Conservation (phyloP, 2,113 vertebrate genomes). For the Apeltes quadracus region DNA sequence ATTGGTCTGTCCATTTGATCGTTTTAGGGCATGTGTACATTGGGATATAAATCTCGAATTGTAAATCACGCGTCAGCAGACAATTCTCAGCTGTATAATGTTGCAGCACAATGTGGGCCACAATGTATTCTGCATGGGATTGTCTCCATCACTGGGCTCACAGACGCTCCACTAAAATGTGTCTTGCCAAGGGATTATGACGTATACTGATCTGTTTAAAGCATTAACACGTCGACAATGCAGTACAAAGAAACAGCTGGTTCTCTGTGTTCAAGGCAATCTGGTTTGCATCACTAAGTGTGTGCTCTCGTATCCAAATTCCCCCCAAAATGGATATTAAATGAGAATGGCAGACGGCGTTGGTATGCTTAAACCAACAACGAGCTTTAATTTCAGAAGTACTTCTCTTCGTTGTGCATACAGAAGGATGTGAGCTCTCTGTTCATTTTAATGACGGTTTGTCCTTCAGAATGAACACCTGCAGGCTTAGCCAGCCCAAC, state of each 20-base stretch:
- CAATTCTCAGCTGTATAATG: slow-evolving; percentile 41
- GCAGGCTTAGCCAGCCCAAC: slow-evolving; percentile 48
- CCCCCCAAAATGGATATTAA: slow-evolving; percentile 39
- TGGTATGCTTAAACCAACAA: slow-evolving; percentile 39
- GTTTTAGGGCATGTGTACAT: neutral
- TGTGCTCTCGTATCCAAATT: slow-evolving; percentile 18
- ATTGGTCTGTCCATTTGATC: neutral
- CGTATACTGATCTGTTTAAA: slow-evolving; percentile 65
- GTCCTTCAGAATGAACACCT: slow-evolving; percentile 57
- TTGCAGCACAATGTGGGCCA: slow-evolving; percentile 29
- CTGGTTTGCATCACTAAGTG: slow-evolving; percentile 40
- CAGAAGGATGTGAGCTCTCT: slow-evolving; percentile 15
- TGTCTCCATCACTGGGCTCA: slow-evolving; percentile 39
- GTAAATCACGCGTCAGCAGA: slow-evolving; percentile 30
- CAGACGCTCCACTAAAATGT: slow-evolving; percentile 36
- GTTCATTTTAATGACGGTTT: slow-evolving; percentile 19
- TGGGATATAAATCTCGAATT: slow-evolving; percentile 1
- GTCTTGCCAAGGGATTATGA: slow-evolving; percentile 65
- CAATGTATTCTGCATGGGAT: slow-evolving; percentile 40
- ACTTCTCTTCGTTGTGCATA: neutral
- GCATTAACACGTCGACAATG: slow-evolving; percentile 49
- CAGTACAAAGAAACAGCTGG: slow-evolving; percentile 59
- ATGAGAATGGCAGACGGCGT: slow-evolving; percentile 31
- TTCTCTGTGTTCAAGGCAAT: slow-evolving; percentile 53
- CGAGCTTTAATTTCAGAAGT: slow-evolving; percentile 17